Evolutionary conservation across 2,888 invertebrate species (phyloP).

Genomic region (Crioceris asparagi): DNA sequence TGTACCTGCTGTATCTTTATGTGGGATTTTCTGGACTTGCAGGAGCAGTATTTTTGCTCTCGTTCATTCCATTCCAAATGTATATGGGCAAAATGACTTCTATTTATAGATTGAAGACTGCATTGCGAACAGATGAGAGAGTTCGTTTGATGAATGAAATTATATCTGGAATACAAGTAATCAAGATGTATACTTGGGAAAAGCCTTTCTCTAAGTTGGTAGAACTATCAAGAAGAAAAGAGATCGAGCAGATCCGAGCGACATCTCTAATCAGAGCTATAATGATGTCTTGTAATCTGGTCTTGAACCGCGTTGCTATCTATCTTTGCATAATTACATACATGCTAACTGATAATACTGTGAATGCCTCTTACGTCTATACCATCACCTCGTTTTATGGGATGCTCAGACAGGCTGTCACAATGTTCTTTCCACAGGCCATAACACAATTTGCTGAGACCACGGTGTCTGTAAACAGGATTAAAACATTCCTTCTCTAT

Average conservation of each 20-base stretch:
- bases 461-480: slow-evolving; percentile 23
- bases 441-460: slow-evolving; percentile 61
- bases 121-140: slow-evolving; percentile 51
- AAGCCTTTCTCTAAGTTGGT: slow-evolving; percentile 25
- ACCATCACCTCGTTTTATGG: slow-evolving; percentile 67
- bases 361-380: slow-evolving; percentile 55
- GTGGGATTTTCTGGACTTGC: slow-evolving; percentile 35
- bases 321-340: slow-evolving; percentile 70
- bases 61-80: slow-evolving; percentile 31
- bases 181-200: slow-evolving; percentile 28
- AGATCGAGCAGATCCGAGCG: slow-evolving; percentile 52
- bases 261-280: slow-evolving; percentile 55
- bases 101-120: slow-evolving; percentile 39
- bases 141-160: slow-evolving; percentile 59
- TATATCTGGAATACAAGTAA: slow-evolving; percentile 44
- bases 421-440: slow-evolving; percentile 52
- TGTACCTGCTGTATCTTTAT: slow-evolving; percentile 40
- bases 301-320: slow-evolving; percentile 74
- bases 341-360: slow-evolving; percentile 49
- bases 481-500: slow-evolving; percentile 48
- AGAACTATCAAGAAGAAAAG: slow-evolving; percentile 39
- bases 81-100: slow-evolving; percentile 31
- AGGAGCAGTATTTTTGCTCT: slow-evolving; percentile 33
- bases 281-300: slow-evolving; percentile 55
- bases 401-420: slow-evolving; percentile 53